Evolutionary conservation across 2,113 vertebrate genomes (phyloP), one percentile per base, ranked within the genome.

Genomic region (Panthera tigris): DNA sequence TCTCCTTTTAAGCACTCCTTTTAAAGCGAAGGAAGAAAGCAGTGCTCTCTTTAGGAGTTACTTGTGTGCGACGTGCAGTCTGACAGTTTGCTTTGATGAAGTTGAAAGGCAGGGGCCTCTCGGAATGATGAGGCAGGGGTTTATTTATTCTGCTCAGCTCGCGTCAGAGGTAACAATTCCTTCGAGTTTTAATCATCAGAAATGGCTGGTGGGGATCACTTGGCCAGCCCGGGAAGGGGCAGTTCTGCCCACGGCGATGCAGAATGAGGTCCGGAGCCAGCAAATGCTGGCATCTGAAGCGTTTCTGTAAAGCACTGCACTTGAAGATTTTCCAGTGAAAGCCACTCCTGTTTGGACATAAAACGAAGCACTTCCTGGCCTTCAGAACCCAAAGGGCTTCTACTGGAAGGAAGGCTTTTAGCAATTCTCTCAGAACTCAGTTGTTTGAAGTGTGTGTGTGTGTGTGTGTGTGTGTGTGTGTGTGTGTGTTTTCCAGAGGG

Each of bases 321-420:
- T 89, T 91, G 25, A 73, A 86, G 89, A 2, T 85, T 91, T 93
- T 83, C 55, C 13, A 13, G 45, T 10, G 94, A 95, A 91, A 93
- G 82, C 73, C n/a, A n/a, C 36, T 93, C 41, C 7, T 78, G 25
- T 85, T 23, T 89, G 85, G 50, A 76, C 41, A 55, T 14, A 71
- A 89, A 91, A 78, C 0, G 14, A 85, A 65, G 66, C 7, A 13
- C 57, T 93, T 94, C 85, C 81, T 1, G 10, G 91, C 52, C 79
- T 69, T 97, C 25, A 31, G 97, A 93, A 52, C 82, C 78, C 83
- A 76, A 91, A 61, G 84, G 92, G 63, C 74, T 41, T 84, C 91
- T 89, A 0, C 27, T 27, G 23, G 95, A 91, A 96, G 94, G 85
- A 97, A 91, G 81, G 91, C 92, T 95, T 85, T 89, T 79, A 93